Evolutionary conservation across 2,113 vertebrate genomes (phyloP).

Genomic region (Merops nubicus): DNA sequence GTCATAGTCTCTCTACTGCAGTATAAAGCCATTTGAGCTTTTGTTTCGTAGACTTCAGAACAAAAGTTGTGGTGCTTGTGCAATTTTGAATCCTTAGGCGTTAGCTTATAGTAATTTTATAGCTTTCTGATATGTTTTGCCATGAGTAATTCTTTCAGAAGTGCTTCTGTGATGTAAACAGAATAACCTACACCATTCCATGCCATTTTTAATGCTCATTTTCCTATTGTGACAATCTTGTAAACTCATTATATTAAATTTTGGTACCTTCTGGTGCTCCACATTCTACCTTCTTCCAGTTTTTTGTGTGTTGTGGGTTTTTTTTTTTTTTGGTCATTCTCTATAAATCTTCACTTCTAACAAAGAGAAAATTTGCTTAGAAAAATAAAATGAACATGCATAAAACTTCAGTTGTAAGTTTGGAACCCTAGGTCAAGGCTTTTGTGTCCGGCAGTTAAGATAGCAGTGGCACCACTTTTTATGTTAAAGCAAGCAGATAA

Average conservation of each 20-base stretch:
- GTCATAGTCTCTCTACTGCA: neutral
- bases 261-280: neutral
- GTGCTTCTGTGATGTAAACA: neutral
- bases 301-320: rapidly evolving
- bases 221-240: neutral
- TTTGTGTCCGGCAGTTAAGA: neutral
- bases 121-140: neutral
- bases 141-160: neutral
- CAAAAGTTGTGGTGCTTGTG: neutral
- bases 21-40: neutral
- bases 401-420: neutral
- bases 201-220: neutral
- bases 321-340: neutral
- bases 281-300: neutral
- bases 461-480: neutral
- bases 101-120: neutral
- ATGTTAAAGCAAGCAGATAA: neutral
- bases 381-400: neutral
- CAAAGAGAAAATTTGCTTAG: neutral
- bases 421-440: neutral
- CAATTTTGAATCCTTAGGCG: neutral
- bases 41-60: neutral
- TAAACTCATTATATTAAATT: neutral
- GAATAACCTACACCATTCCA: neutral
- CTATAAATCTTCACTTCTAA: neutral